phyloP scores from a whole-genome alignment of 2,888 invertebrate genomes.

The Phortica magna region DNA sequence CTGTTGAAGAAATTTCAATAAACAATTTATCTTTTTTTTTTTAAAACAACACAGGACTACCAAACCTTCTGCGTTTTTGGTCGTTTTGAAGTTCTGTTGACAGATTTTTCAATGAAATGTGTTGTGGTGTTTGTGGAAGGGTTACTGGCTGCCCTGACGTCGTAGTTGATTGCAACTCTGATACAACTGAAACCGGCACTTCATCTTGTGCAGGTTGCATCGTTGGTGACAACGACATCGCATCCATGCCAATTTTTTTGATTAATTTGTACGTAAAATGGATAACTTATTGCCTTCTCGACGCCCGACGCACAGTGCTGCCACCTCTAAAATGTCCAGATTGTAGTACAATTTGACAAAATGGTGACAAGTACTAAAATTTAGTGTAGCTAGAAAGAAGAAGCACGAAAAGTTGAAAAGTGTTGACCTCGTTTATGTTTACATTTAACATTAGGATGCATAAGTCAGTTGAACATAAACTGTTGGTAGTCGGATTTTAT shows the following conservation, averaged over 20 bases:
- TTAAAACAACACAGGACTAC: background rate
- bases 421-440: too few species aligned
- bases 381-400: too few species aligned
- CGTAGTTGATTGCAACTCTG: slow-evolving; percentile 32
- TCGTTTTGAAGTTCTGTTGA: slow-evolving; percentile 75
- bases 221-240: background rate
- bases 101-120: slow-evolving; percentile 60
- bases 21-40: background rate
- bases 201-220: background rate
- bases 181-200: slow-evolving; percentile 33
- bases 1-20: slow-evolving; percentile 78
- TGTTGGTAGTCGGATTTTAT: background rate
- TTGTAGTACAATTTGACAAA: too few species aligned
- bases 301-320: too few species aligned
- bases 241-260: background rate
- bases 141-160: background rate
- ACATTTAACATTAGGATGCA: too few species aligned
- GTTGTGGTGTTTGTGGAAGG: slow-evolving; percentile 49
- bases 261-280: background rate
- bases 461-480: too few species aligned
- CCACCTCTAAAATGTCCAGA: too few species aligned
- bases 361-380: too few species aligned
- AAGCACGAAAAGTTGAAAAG: too few species aligned
- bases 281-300: background rate
- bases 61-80: slow-evolving; percentile 76